A percentile compares a stretch with the other conserved stretches of the same genome.
These are phyloP conservation scores for Eupithecia abbreviata DNA, from an alignment of 2,888 invertebrate genomes.

Conservation along the genomic window DNA sequence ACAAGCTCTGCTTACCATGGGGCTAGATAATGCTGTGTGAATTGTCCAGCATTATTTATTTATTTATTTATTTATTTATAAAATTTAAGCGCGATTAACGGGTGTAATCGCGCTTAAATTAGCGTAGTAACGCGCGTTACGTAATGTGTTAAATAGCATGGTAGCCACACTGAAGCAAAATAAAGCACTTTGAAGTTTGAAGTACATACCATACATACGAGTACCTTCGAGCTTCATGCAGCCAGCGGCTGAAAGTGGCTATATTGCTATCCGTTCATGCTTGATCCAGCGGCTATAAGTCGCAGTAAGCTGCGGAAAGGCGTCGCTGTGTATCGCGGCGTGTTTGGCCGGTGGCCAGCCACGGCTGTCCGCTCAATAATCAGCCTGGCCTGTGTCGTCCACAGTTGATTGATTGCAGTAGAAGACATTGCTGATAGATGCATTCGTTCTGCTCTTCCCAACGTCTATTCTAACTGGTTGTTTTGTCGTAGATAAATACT, in stretches of 20 bases:
- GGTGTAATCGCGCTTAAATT: no score
- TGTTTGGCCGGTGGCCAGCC: conserved; percentile 34
- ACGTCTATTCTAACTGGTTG: background rate
- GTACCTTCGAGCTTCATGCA: background rate
- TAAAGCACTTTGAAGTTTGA: no score
- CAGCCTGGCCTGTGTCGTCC: conserved; percentile 24
- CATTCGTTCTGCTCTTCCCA: background rate
- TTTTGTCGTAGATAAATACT: background rate
- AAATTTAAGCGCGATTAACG: no score
- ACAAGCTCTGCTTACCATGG: no score
- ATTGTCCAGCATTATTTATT: no score
- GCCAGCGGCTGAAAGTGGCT: conserved; percentile 2
- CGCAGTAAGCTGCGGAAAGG: conserved; percentile 28
- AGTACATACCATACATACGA: no score
- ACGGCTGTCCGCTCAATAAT: conserved; percentile 31
- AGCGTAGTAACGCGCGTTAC: no score
- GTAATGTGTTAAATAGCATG: no score
- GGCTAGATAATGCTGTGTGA: no score
- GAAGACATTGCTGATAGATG: background rate
- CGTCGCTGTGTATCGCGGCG: conserved; percentile 32
- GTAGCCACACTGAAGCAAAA: no score
- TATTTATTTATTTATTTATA: no score
- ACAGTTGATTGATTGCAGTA: conserved; percentile 29
- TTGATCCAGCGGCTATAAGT: conserved; percentile 5
- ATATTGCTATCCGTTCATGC: background rate